Evolutionary conservation across 2,888 invertebrate genomes (phyloP).

Genomic region (Caenorhabditis sinica): DNA sequence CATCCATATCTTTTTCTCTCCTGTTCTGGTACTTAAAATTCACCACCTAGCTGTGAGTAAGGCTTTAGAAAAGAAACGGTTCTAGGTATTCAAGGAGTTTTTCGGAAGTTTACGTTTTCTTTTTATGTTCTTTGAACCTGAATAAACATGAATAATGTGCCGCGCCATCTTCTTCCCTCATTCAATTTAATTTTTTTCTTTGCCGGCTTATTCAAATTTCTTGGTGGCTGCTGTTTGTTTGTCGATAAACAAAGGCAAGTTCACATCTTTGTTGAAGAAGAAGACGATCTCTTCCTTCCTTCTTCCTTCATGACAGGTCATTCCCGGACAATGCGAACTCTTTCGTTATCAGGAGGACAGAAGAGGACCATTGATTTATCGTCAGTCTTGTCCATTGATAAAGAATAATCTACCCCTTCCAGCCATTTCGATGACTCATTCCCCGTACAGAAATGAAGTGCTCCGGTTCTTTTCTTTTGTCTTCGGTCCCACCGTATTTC

Average conservation of each 20-base stretch:
- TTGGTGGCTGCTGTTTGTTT: constrained; percentile 36
- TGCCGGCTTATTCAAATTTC: constrained; percentile 45
- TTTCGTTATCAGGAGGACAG: constrained; percentile 27
- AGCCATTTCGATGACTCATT: not conserved
- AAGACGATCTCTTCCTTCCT: constrained; percentile 17
- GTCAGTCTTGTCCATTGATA: constrained; percentile 25
- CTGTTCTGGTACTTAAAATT: constrained; percentile 37
- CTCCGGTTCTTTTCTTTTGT: constrained; percentile 7
- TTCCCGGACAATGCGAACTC: constrained; percentile 38
- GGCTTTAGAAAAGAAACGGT: constrained; percentile 56
- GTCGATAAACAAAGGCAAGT: constrained; percentile 55
- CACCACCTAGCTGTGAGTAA: not conserved
- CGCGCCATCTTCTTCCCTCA: constrained; percentile 7
- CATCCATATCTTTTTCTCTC: not conserved
- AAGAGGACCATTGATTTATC: constrained; percentile 51
- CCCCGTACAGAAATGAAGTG: not conserved
- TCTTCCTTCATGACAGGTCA: constrained; percentile 47
- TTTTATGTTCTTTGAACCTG: constrained; percentile 30
- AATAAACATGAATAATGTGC: constrained; percentile 34
- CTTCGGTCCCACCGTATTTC: not conserved
- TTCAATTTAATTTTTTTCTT: constrained; percentile 5
- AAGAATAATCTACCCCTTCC: not conserved
- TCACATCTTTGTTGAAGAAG: constrained; percentile 39
- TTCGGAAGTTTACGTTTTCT: constrained; percentile 39
- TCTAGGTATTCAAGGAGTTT: constrained; percentile 37